Conservation (phyloP, 1,140 invertebrate genomes). For the Pogonomyrmex californicus region DNA sequence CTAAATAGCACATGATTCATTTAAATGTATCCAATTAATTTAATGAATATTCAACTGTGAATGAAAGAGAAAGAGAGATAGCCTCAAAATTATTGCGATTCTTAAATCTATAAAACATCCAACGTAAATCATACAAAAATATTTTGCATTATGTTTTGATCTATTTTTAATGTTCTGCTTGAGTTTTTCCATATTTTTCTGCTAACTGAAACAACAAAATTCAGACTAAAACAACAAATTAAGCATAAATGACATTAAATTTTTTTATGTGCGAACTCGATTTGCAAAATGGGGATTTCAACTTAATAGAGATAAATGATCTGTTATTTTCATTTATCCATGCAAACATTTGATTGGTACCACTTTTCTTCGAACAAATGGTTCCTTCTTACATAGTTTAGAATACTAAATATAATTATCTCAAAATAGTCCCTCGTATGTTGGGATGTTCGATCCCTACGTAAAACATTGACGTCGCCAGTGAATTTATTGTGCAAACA, state of each 20-base stretch:
- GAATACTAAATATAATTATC: conserved; percentile 11
- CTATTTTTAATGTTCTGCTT: not conserved
- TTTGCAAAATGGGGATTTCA: too few relatives aligned
- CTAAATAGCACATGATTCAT: not conserved
- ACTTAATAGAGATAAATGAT: not conserved
- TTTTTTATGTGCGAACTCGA: too few relatives aligned
- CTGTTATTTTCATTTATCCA: not conserved
- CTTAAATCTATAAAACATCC: not conserved
- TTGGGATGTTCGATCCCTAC: not conserved
- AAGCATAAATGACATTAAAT: too few relatives aligned
- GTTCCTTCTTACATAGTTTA: not conserved
- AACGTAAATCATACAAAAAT: not conserved
- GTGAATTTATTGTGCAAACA: conserved; percentile 27
- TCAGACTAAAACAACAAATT: too few relatives aligned
- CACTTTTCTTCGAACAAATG: not conserved
- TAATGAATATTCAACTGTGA: not conserved
- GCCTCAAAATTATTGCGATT: not conserved
- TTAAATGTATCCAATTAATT: conserved; percentile 1
- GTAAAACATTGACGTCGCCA: not conserved
- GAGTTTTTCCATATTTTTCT: not conserved
- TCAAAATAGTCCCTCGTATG: not conserved
- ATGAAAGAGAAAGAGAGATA: not conserved
- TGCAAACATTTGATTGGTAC: conserved; percentile 3
- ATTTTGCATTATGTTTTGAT: not conserved
- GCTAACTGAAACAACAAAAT: too few relatives aligned